These are phyloP conservation scores for Tachypleus tridentatus DNA, from an alignment of 1,140 invertebrate species.

Conservation along the genomic window DNA sequence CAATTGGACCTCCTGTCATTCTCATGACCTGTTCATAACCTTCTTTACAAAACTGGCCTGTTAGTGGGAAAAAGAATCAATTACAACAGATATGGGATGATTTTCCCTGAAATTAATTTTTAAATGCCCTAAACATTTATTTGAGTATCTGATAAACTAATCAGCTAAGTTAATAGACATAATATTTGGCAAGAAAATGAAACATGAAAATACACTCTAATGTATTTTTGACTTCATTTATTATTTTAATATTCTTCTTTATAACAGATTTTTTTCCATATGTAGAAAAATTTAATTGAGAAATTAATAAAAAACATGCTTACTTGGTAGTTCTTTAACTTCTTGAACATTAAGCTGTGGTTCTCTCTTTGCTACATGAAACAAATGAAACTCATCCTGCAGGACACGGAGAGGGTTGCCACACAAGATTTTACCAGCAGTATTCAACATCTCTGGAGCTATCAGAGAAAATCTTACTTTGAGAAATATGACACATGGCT, in stretches of 20 bases:
- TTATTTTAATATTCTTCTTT: too few species aligned
- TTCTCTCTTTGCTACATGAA: constrained; percentile 17
- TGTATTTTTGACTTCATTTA: too few species aligned
- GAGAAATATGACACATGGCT: too few species aligned
- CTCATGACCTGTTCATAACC: constrained; percentile 31
- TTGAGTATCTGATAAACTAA: too few species aligned
- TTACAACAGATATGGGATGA: not conserved
- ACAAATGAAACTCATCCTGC: constrained; percentile 21
- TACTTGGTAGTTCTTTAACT: constrained; percentile 19
- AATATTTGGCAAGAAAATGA: too few species aligned
- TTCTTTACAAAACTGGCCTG: constrained; percentile 32
- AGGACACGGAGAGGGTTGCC: constrained; percentile 22
- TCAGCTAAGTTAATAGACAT: too few species aligned
- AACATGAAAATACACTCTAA: too few species aligned
- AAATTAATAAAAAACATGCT: not conserved
- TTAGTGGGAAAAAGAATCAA: constrained; percentile 1
- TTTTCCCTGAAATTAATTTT: not conserved
- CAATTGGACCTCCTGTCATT: constrained; percentile 28
- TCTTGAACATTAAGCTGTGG: constrained; percentile 23
- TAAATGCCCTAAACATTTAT: too few species aligned
- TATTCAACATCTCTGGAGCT: constrained; percentile 20
- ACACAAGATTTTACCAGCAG: constrained; percentile 25
- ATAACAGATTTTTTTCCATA: too few species aligned
- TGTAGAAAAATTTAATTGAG: too few species aligned
- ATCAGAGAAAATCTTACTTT: too few species aligned